These are phyloP conservation scores for Dicranocentrus wangi DNA, from an alignment of 2,888 invertebrate genomes.

Conservation along the genomic window DNA sequence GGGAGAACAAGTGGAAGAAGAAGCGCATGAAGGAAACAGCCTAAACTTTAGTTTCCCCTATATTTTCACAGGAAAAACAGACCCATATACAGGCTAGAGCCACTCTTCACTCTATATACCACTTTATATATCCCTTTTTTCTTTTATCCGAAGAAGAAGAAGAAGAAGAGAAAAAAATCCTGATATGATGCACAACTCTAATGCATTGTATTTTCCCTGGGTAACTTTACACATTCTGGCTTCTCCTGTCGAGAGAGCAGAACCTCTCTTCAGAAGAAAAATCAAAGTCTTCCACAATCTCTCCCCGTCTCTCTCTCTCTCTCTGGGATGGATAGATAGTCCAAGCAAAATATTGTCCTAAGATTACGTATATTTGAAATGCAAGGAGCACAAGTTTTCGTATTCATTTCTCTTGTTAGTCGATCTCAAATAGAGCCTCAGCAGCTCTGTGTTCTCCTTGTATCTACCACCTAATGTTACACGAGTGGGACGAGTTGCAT, in stretches of 20 bases:
- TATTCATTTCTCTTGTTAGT: slow-evolving; percentile 19
- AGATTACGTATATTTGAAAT: slow-evolving; percentile 31
- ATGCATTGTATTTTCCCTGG: no score
- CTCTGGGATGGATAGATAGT: neutral
- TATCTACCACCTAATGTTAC: no score
- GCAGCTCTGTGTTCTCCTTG: neutral
- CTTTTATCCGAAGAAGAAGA: neutral
- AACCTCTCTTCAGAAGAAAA: slow-evolving; percentile 18
- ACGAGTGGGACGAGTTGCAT: no score
- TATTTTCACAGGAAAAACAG: slow-evolving; percentile 1
- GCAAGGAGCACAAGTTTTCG: slow-evolving; percentile 27
- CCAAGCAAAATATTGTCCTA: neutral
- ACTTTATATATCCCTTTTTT: neutral
- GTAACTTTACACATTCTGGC: no score
- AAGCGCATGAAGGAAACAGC: slow-evolving; percentile 49
- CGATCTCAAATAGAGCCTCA: no score
- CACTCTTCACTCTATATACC: neutral
- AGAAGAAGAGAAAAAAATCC: neutral
- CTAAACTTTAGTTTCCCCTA: neutral
- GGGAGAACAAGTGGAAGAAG: slow-evolving; percentile 30
- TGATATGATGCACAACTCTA: slow-evolving; percentile 19
- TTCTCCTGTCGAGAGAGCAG: neutral
- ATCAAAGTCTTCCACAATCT: slow-evolving; percentile 18
- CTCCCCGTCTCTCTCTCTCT: no score
- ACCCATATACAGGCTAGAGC: no score